These are phyloP conservation scores for Harpalus rufipes DNA, from an alignment of 2,888 invertebrate species.

Conservation along the genomic window DNA sequence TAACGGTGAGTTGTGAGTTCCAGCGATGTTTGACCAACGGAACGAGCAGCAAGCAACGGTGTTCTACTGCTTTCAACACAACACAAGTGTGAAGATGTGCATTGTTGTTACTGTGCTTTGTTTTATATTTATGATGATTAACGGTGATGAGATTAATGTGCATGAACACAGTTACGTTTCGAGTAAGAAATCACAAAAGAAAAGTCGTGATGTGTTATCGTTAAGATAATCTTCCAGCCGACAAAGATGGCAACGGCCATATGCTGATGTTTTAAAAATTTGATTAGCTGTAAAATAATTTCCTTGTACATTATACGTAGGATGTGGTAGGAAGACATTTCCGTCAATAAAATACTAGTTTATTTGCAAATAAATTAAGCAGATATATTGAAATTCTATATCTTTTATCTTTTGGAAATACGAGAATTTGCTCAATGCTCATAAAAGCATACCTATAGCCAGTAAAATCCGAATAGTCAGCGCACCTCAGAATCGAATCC, in stretches of 20 bases:
- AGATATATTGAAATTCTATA: too few species aligned
- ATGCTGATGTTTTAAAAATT: neutral
- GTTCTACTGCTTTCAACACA: neutral
- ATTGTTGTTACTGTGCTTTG: neutral
- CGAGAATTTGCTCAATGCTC: too few species aligned
- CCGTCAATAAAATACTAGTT: too few species aligned
- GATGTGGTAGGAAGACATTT: too few species aligned
- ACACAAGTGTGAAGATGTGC: neutral
- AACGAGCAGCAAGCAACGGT: neutral
- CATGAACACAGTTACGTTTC: neutral
- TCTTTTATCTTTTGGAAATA: too few species aligned
- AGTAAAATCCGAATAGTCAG: too few species aligned
- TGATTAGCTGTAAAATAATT: neutral
- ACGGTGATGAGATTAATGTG: neutral
- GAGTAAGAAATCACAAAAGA: neutral
- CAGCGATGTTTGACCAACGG: neutral
- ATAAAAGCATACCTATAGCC: too few species aligned
- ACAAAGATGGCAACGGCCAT: neutral
- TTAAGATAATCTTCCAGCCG: neutral
- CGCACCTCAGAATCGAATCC: too few species aligned
- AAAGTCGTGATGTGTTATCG: neutral
- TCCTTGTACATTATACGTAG: too few species aligned
- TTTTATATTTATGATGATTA: neutral
- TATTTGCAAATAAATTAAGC: too few species aligned
- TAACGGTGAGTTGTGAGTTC: neutral